phyloP scores from a whole-genome alignment of 2,113 vertebrate genomes.

The Hippocampus guttulatus region DNA sequence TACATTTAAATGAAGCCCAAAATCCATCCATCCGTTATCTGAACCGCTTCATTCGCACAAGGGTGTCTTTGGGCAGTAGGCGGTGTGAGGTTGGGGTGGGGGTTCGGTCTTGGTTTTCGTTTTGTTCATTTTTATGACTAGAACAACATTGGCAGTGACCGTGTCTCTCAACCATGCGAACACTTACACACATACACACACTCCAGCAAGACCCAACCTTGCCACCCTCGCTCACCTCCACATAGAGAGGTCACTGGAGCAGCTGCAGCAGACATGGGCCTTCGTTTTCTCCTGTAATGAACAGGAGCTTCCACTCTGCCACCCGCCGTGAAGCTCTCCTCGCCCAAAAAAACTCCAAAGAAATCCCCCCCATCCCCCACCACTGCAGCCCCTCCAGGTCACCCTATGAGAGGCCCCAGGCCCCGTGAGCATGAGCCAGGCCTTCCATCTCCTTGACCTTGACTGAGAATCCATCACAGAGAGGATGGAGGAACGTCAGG shows the following conservation, averaged over 20 bases:
- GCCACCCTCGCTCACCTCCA: conserved; percentile 16
- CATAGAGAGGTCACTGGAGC: conserved; percentile 20
- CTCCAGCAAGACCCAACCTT: conserved; percentile 1
- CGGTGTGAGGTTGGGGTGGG: too few relatives aligned
- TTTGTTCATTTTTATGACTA: too few relatives aligned
- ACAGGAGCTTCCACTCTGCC: conserved; percentile 40
- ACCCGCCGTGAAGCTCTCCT: conserved; percentile 43
- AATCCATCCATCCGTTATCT: too few relatives aligned
- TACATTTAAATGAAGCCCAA: too few relatives aligned
- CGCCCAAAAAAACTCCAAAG: conserved; percentile 52
- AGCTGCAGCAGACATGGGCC: conserved; percentile 45
- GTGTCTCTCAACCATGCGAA: conserved; percentile 36
- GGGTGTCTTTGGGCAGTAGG: too few relatives aligned
- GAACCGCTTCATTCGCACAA: too few relatives aligned
- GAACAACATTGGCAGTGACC: neutral
- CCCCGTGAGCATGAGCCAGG: conserved; percentile 43
- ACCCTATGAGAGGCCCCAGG: conserved; percentile 55
- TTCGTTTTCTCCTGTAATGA: conserved; percentile 65
- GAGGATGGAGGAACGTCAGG: conserved; percentile 55
- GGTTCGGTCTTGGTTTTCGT: too few relatives aligned
- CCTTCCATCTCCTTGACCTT: conserved; percentile 65
- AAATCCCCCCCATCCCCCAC: conserved; percentile 45
- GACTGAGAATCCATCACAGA: conserved; percentile 72
- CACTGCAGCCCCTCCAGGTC: conserved; percentile 45
- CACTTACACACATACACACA: conserved; percentile 9